These are phyloP conservation scores for Dicrurus megarhynchus DNA, from an alignment of 2,113 vertebrate genomes.

Conservation along the genomic window DNA sequence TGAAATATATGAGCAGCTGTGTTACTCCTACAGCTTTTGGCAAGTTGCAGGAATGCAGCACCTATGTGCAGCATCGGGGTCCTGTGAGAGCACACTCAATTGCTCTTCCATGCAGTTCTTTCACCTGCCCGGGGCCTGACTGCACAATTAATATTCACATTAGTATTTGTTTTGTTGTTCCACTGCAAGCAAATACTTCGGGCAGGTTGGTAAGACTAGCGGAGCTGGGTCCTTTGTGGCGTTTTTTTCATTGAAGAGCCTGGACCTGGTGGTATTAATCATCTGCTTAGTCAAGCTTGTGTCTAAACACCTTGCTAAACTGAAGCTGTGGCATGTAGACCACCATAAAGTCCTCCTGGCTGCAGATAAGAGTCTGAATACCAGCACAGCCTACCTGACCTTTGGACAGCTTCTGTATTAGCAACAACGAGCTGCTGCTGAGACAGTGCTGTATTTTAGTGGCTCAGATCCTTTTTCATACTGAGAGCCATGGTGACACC, in stretches of 20 bases:
- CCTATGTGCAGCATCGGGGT: background rate
- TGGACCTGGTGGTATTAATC: background rate
- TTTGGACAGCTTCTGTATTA: background rate
- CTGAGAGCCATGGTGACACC: background rate
- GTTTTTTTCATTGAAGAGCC: background rate
- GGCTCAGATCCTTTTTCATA: background rate
- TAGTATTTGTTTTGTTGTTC: background rate
- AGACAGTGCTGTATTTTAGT: background rate
- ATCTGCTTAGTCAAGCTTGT: background rate
- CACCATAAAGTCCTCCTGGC: background rate
- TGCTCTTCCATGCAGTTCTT: background rate
- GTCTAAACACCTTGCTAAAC: background rate
- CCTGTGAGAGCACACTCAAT: background rate
- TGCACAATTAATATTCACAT: background rate
- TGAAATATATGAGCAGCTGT: constrained; percentile 38
- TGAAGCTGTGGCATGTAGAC: background rate
- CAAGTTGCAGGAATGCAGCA: background rate
- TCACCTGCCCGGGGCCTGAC: background rate
- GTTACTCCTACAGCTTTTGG: constrained; percentile 24
- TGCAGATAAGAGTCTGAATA: background rate
- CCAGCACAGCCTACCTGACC: background rate
- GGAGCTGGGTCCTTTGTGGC: background rate
- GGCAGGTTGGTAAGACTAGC: background rate
- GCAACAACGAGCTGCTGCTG: background rate
- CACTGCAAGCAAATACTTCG: background rate